These are phyloP conservation scores for Rhabdomys dilectus DNA, from an alignment of 2,113 vertebrate species.

Conservation along the genomic window DNA sequence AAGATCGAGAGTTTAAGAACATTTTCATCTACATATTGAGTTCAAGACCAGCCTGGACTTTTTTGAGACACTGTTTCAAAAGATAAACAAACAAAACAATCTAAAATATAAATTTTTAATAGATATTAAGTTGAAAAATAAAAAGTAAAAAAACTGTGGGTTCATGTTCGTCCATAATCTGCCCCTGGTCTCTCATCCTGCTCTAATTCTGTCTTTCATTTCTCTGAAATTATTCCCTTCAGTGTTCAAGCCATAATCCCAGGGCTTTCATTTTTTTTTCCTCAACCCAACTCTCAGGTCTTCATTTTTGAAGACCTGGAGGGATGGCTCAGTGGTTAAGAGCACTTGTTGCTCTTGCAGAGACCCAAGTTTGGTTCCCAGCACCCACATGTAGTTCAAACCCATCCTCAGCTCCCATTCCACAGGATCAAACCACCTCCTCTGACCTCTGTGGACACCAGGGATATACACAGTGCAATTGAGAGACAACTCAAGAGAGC, in stretches of 20 bases:
- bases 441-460: neutral
- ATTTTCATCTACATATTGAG: neutral
- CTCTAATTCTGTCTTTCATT: neutral
- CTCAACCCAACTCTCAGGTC: neutral
- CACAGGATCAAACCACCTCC: neutral
- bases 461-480: too few species aligned
- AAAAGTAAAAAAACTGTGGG: neutral
- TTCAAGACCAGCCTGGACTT: neutral
- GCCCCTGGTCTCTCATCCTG: neutral
- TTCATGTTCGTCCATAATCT: neutral
- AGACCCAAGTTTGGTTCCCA: neutral
- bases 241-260: neutral
- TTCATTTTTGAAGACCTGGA: neutral
- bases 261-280: neutral
- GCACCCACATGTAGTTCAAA: neutral
- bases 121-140: slow-evolving; percentile 18
- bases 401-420: neutral
- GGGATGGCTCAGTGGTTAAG: neutral
- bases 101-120: neutral
- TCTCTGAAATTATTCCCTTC: neutral
- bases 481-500: neutral
- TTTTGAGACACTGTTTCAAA: neutral
- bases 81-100: neutral
- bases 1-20: neutral
- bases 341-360: neutral